A percentile compares a stretch with the other conserved stretches of the same genome.
Evolutionary conservation across 2,113 vertebrate genomes (phyloP).

Genomic region (Mirounga angustirostris): DNA sequence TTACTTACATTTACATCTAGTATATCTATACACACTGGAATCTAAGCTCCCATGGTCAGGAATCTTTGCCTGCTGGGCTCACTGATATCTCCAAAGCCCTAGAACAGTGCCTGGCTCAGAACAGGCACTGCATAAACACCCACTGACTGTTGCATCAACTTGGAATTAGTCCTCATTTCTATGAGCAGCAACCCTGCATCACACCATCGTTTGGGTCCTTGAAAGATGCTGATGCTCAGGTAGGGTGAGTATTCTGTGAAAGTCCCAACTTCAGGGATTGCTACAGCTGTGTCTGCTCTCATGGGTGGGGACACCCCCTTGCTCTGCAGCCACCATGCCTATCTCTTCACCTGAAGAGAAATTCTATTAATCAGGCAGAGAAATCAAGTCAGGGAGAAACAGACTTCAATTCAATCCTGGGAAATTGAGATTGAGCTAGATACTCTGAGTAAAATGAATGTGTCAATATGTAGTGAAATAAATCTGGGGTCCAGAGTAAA

Average conservation of each 20-base stretch:
- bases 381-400: conserved; percentile 40
- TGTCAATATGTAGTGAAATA: background rate
- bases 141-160: no score
- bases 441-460: conserved; percentile 2
- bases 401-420: background rate
- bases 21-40: background rate
- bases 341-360: background rate
- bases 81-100: background rate
- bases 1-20: background rate
- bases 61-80: background rate
- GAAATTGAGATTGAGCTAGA: background rate
- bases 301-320: background rate
- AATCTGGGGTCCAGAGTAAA: background rate
- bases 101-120: background rate
- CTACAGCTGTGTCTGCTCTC: background rate
- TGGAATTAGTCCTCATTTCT: background rate
- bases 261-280: background rate
- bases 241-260: background rate
- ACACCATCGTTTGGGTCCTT: background rate
- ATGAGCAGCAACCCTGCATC: background rate
- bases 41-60: background rate
- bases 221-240: background rate
- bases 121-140: background rate
- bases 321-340: background rate
- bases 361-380: conserved; percentile 26